Base-by-base conservation (phyloP, 2,113 vertebrate genomes). In the Chloropsis hardwickii region DNA sequence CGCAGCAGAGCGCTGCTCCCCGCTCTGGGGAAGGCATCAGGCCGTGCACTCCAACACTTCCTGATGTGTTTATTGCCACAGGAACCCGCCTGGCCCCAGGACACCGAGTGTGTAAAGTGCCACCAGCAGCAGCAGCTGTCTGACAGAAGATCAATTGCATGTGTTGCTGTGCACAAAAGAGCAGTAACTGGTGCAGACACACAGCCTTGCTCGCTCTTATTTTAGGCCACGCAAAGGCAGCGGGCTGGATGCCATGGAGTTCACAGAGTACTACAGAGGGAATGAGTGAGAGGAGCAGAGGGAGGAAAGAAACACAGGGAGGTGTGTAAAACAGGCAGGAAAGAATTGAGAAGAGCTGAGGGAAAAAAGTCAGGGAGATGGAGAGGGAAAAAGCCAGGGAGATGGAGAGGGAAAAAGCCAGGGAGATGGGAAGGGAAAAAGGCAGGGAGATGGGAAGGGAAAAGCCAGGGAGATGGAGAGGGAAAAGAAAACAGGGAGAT, bases 101-200 rank as follows among this genome's bases (percentile, higher is more conserved):
- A 95, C 88, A 10, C 27, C 1, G 14, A 66, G 80, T 8, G 11
- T 54, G 69, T 70, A 9, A 94, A 86, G 78, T 76, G 73, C 65
- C 95, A 84, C 23, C 60, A 78, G 86, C 83, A 77, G 10, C 92
- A 78, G 61, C 76, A 86, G 50, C 24, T 51, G 92, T 44, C 60
- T 92, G 86, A 86, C 50, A 54, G 94, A 50, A 95, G 88, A 83
- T 96, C 82, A 84, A 69, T 88, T 21, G 81, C 56, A 3, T 7
- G 70, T 42, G 76, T 18, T 39, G 82, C 90, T 94, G 67, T 62
- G 56, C 91, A 93, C 92, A 92, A 57, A 86, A 29, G 88, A 92
- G 86, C 94, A 83, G 94, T 29, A 14, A 11, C 67, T 70, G 85
- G 14, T 62, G 71, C 44, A 81, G 29, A 3, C 60, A 84, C 39